Evolutionary conservation across 2,797 vertebrate genomes (phyloP), one percentile per base, ranked within the genome.

Genomic region (Hypotaenidia okinawae): DNA sequence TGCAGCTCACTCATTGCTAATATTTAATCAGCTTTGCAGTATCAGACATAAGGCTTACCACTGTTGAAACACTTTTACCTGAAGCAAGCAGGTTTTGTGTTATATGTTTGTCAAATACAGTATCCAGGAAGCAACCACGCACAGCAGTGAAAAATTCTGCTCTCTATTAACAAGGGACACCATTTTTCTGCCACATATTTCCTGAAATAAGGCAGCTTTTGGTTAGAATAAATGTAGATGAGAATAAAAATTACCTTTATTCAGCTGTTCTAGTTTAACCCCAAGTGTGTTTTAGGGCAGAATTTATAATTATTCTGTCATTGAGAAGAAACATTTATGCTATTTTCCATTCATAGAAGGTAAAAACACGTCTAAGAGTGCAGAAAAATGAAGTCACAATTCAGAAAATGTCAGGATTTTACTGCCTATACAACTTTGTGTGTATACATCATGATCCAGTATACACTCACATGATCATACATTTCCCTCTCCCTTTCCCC

Each of bases 11-110:
- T 93, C 13, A 23, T 32, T 85, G 81, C 62, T 92, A 90, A 92
- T 96, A 91, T 93, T 96, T 91, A 95, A 93, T 96, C 93, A 94
- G 62, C 51, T 94, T 55, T 88, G 58, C 88, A 89, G 66, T 82
- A 37, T 81, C 45, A 87, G 70, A 67, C 69, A 52, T 24, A 47
- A 63, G 32, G 28, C 32, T 89, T 89, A 51, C 37, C 39, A 30
- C 67, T 78, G 47, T 75, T 84, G 58, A 45, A 58, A 21, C 59
- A 39, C 57, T 43, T 64, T 33, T 23, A 89, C 59, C 69, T 74
- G 70, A 81, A 93, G 35, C 27, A 74, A 91, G 43, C 0, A 47
- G 32, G 52, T 87, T 94, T 81, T 83, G 30, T 74, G 7, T 51
- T 82, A 37, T 28, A 2, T 84, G 49, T 93, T 94, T 92, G 68